These are phyloP conservation scores for Odontothrips loti DNA, from an alignment of 2,888 invertebrate genomes.

Conservation along the genomic window DNA sequence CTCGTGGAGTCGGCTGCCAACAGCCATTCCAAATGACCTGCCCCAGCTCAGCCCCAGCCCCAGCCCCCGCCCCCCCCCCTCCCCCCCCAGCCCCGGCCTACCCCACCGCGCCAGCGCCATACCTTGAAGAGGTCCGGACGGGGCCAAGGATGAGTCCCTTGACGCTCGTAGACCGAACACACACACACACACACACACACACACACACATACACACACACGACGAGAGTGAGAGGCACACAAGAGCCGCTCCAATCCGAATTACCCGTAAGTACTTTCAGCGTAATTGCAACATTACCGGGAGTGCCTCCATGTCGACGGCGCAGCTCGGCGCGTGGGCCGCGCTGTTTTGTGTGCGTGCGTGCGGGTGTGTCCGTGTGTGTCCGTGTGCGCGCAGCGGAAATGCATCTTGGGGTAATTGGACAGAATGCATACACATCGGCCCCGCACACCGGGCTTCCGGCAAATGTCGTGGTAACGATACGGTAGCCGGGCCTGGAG, in stretches of 20 bases:
- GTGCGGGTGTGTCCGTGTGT: too few species aligned
- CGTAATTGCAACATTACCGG: slow-evolving; percentile 15
- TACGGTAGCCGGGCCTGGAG: too few species aligned
- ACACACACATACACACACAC: not conserved
- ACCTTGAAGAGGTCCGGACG: slow-evolving; percentile 3
- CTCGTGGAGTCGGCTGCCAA: too few species aligned
- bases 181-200: not conserved
- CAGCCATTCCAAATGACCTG: not conserved
- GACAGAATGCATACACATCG: too few species aligned
- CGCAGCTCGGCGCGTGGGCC: too few species aligned
- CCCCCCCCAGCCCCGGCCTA: not conserved
- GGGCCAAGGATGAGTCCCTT: not conserved
- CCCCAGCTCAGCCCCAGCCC: not conserved
- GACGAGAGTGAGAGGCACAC: not conserved
- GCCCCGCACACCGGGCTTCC: too few species aligned
- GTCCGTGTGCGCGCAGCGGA: not conserved
- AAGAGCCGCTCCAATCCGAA: slow-evolving; percentile 8
- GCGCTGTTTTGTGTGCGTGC: too few species aligned
- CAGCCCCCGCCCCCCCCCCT: not conserved
- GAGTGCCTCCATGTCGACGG: not conserved
- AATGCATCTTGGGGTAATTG: too few species aligned
- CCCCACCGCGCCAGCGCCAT: not conserved
- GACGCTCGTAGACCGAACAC: slow-evolving; percentile 3
- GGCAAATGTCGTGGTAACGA: too few species aligned
- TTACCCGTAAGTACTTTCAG: slow-evolving; percentile 22